These are phyloP conservation scores for Elysia chlorotica DNA, from an alignment of 1,140 invertebrate genomes.

Conservation along the genomic window DNA sequence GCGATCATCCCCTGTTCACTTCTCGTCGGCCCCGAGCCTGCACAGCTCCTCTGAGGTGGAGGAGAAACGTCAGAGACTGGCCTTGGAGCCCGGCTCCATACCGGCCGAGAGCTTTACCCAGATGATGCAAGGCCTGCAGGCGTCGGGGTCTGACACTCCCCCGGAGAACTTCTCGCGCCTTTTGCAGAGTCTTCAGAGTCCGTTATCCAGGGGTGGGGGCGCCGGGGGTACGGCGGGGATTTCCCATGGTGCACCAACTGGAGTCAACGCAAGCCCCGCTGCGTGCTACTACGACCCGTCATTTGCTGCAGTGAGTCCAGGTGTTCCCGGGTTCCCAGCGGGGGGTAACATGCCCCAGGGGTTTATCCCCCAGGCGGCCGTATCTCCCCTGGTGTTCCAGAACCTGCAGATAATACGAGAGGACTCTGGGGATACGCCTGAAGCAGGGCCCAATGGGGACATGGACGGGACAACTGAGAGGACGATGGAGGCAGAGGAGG, in stretches of 20 bases:
- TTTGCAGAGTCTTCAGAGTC: conserved; percentile 15
- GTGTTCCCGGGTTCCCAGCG: background rate
- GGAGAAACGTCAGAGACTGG: no score
- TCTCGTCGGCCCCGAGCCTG: no score
- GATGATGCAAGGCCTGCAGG: conserved; percentile 36
- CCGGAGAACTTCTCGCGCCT: conserved; percentile 15
- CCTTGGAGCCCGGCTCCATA: conserved; percentile 25
- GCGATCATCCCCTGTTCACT: no score
- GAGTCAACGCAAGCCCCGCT: background rate
- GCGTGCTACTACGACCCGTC: background rate
- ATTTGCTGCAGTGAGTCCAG: background rate
- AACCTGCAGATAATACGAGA: conserved; percentile 87
- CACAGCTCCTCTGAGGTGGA: no score
- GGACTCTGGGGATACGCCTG: conserved; percentile 48
- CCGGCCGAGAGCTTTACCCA: conserved; percentile 38
- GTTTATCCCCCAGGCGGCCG: background rate
- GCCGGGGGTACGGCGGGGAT: background rate
- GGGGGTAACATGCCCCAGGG: no score
- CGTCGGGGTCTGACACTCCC: conserved; percentile 23
- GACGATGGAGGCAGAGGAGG: conserved; percentile 47
- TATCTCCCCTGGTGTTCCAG: conserved; percentile 63
- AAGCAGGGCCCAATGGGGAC: conserved; percentile 27
- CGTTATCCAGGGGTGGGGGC: no score
- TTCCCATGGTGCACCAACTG: background rate
- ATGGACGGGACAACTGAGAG: conserved; percentile 48